Conservation (phyloP, 2,888 invertebrate genomes). For the Synanthedon formicaeformis region DNA sequence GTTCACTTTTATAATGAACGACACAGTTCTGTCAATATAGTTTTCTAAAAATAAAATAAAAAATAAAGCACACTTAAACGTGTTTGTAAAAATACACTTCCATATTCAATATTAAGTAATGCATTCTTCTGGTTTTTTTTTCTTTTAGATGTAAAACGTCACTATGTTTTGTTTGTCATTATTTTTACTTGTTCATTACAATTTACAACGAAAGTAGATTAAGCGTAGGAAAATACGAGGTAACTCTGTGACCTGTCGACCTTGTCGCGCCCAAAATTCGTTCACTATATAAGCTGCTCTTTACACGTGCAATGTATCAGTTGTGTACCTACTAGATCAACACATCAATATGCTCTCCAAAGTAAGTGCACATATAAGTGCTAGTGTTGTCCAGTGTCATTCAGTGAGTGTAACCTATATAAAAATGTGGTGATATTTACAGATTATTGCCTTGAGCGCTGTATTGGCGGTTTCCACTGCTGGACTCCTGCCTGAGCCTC, state of each 20-base stretch:
- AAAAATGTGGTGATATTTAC: slow-evolving; percentile 1
- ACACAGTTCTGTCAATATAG: too few relatives aligned
- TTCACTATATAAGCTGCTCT: slow-evolving; percentile 12
- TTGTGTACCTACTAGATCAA: slow-evolving; percentile 2
- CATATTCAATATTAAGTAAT: too few relatives aligned
- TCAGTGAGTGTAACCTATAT: not conserved
- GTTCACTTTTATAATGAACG: too few relatives aligned
- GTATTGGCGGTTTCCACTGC: slow-evolving; percentile 18
- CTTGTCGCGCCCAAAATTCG: slow-evolving; percentile 11
- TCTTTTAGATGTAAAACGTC: too few relatives aligned
- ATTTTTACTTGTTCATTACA: too few relatives aligned
- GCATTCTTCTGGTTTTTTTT: too few relatives aligned
- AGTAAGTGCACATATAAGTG: slow-evolving; percentile 8
- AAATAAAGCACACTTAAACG: too few relatives aligned
- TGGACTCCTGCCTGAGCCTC: slow-evolving; percentile 13
- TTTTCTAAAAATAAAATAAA: too few relatives aligned
- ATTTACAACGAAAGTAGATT: not conserved
- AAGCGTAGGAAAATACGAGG: slow-evolving; percentile 1
- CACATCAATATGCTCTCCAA: slow-evolving; percentile 13
- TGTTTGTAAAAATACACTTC: too few relatives aligned
- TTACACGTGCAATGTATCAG: slow-evolving; percentile 11
- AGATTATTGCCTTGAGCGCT: slow-evolving; percentile 16
- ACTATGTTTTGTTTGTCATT: too few relatives aligned
- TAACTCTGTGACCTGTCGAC: slow-evolving; percentile 12
- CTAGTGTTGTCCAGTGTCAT: not conserved